These are phyloP conservation scores for Syritta pipiens DNA, from an alignment of 2,888 invertebrate genomes.

Conservation along the genomic window DNA sequence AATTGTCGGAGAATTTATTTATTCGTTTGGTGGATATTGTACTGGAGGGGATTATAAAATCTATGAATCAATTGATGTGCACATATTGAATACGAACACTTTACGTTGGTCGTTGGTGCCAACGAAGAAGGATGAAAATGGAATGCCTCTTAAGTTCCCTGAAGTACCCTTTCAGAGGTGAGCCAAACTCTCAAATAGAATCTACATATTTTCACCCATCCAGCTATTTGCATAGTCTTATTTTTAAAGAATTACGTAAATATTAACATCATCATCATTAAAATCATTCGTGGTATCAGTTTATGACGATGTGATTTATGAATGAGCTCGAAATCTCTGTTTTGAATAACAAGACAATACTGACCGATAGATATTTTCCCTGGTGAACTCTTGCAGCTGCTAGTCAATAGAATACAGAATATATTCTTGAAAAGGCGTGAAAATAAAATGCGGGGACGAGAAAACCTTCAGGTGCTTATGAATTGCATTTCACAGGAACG, in stretches of 20 bases:
- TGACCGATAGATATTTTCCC: too few relatives aligned
- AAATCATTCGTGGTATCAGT: too few relatives aligned
- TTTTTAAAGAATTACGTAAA: neutral
- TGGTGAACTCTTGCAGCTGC: too few relatives aligned
- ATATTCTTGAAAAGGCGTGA: too few relatives aligned
- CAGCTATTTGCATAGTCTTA: neutral
- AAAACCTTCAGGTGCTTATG: too few relatives aligned
- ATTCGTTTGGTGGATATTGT: conserved; percentile 95
- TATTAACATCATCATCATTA: too few relatives aligned
- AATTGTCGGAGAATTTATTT: conserved; percentile 88
- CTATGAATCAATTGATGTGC: conserved; percentile 91
- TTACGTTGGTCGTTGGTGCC: conserved; percentile 81
- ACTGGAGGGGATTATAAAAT: conserved; percentile 87
- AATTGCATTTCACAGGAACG: too few relatives aligned
- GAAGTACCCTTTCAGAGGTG: conserved; percentile 86
- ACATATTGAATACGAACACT: conserved; percentile 88
- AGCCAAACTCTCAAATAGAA: conserved; percentile 4
- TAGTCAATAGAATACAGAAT: too few relatives aligned
- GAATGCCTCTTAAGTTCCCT: conserved; percentile 79
- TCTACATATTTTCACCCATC: neutral
- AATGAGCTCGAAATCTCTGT: too few relatives aligned
- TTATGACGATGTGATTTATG: too few relatives aligned
- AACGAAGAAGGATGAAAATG: conserved; percentile 80
- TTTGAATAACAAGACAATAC: too few relatives aligned
- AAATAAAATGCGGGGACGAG: too few relatives aligned